Evolutionary conservation across 1,140 invertebrate species (phyloP).

Genomic region (Trichogramma pretiosum): DNA sequence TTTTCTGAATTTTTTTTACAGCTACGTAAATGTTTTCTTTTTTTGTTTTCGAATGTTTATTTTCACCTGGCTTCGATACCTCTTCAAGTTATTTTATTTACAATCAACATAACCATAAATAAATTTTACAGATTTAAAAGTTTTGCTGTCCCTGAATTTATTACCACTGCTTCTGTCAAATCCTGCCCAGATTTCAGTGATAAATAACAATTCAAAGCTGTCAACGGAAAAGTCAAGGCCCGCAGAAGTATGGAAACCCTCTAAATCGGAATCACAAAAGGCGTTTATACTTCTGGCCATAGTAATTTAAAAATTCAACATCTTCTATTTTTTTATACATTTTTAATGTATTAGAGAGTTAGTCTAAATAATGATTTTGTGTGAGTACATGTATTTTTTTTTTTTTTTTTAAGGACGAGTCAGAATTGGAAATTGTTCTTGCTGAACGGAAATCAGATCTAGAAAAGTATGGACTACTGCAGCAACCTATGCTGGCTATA

Average conservation of each 20-base stretch:
- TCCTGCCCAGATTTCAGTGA: neutral
- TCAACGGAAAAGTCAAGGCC: too few relatives aligned
- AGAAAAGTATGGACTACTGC: neutral
- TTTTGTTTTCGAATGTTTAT: too few relatives aligned
- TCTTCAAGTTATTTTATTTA: too few relatives aligned
- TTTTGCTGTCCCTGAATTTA: too few relatives aligned
- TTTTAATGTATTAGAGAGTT: constrained; percentile 3
- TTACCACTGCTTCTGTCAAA: too few relatives aligned
- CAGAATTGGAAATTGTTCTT: constrained; percentile 2
- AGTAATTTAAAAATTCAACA: constrained; percentile 6
- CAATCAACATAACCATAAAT: too few relatives aligned
- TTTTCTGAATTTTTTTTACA: too few relatives aligned
- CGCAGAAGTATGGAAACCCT: constrained; percentile 5
- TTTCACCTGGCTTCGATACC: too few relatives aligned
- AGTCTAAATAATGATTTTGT: too few relatives aligned
- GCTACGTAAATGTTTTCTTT: too few relatives aligned
- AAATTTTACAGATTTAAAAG: constrained; percentile 2
- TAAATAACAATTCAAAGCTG: neutral
- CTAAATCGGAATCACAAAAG: constrained; percentile 13
- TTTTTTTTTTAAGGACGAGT: too few relatives aligned
- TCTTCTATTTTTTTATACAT: neutral
- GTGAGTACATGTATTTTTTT: too few relatives aligned
- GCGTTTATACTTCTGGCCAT: constrained; percentile 12
- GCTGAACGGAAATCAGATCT: neutral
- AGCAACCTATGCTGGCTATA: constrained; percentile 16